Conservation (phyloP, 2,113 vertebrate species). For the Dendropsophus ebraccatus region DNA sequence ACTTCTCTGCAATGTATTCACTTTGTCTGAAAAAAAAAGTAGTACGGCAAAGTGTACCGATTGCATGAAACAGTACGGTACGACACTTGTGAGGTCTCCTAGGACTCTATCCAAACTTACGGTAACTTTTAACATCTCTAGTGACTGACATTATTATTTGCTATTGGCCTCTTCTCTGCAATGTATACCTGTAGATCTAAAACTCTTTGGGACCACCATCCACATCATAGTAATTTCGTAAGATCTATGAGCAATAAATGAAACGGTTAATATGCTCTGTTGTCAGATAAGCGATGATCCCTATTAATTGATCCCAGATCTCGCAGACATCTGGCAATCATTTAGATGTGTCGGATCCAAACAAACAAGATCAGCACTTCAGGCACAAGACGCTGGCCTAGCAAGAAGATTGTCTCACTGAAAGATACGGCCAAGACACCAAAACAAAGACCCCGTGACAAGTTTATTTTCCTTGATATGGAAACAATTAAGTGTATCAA, state of each 20-base stretch:
- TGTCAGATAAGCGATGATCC: not conserved
- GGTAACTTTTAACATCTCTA: too few relatives aligned
- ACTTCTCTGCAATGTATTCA: too few relatives aligned
- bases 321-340: constrained; percentile 19
- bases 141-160: too few relatives aligned
- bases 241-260: not conserved
- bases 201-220: not conserved
- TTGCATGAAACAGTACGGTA: too few relatives aligned
- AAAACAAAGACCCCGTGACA: not conserved
- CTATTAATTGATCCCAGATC: constrained; percentile 18
- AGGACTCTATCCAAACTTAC: too few relatives aligned
- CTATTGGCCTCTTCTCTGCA: not conserved
- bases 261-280: not conserved
- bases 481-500: constrained; percentile 19
- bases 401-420: constrained; percentile 9
- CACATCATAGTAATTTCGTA: not conserved
- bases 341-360: constrained; percentile 13
- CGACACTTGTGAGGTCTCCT: too few relatives aligned
- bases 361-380: constrained; percentile 40
- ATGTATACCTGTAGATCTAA: not conserved
- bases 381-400: not conserved
- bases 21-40: too few relatives aligned
- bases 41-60: too few relatives aligned
- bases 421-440: not conserved
- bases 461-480: not conserved